phyloP scores from a whole-genome alignment of 2,113 vertebrate genomes.

The Oceanodroma tethys region DNA sequence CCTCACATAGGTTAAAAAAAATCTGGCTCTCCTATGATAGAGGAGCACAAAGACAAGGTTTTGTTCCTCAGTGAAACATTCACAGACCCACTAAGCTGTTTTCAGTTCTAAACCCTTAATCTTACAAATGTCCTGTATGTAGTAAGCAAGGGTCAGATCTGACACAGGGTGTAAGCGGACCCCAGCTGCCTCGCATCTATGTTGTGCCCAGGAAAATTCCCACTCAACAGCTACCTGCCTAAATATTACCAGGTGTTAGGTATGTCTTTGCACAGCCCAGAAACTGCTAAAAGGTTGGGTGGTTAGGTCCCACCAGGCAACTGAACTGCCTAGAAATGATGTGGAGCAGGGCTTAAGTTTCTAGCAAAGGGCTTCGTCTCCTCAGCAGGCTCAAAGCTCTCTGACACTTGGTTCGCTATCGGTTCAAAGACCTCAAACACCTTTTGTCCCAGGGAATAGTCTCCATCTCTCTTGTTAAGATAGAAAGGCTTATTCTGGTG shows the following conservation, averaged over 20 bases:
- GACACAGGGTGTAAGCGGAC: not conserved
- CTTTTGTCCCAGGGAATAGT: not conserved
- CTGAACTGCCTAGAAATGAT: not conserved
- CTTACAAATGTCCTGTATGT: not conserved
- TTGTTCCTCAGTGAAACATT: not conserved
- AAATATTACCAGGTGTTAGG: not conserved
- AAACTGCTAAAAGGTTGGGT: not conserved
- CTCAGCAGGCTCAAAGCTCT: not conserved
- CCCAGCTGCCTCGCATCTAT: not conserved
- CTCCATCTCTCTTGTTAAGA: not conserved
- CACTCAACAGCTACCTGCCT: not conserved
- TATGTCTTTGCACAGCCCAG: not conserved
- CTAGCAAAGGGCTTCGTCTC: not conserved
- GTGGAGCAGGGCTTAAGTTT: not conserved
- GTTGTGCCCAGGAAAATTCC: not conserved
- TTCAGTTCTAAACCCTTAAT: not conserved
- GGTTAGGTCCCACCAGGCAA: not conserved
- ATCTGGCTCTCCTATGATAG: accelerated
- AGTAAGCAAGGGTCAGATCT: not conserved
- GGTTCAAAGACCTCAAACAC: not conserved
- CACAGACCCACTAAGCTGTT: not conserved
- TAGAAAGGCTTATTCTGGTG: not conserved
- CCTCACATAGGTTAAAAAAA: not conserved
- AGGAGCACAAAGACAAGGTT: not conserved
- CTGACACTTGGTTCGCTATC: not conserved